Conservation (phyloP, 1,140 invertebrate genomes). For the Eufriesea mexicana region DNA sequence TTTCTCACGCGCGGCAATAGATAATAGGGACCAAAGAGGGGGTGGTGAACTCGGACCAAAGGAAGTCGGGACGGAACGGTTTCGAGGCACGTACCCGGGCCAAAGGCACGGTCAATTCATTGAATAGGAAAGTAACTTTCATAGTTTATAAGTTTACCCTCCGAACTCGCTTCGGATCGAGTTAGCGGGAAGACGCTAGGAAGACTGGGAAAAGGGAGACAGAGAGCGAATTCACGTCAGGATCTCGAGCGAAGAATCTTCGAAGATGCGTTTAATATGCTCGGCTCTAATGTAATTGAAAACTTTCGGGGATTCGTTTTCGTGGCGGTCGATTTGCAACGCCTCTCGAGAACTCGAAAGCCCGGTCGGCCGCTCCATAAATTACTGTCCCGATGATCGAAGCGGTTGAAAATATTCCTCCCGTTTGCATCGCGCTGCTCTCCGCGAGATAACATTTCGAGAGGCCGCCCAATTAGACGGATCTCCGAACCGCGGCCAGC, state of each 20-base stretch:
- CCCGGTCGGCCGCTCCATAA: not conserved
- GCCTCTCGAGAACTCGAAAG: conserved; percentile 20
- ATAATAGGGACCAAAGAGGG: conserved; percentile 33
- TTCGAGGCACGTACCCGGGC: conserved; percentile 55
- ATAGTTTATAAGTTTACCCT: conserved; percentile 69
- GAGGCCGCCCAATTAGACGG: conserved; percentile 25
- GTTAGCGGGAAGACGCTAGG: conserved; percentile 8
- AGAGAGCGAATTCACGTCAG: not conserved
- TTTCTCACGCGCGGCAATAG: conserved; percentile 46
- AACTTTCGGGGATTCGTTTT: conserved; percentile 52
- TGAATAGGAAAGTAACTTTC: conserved; percentile 66
- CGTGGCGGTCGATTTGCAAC: conserved; percentile 51
- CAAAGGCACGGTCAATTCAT: conserved; percentile 62
- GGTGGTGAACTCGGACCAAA: not conserved
- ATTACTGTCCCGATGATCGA: conserved; percentile 10
- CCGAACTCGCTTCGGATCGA: conserved; percentile 33
- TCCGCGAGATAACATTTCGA: not conserved
- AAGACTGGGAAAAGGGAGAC: not conserved
- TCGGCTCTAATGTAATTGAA: conserved; percentile 67
- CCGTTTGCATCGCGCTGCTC: not conserved
- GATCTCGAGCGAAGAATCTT: conserved; percentile 22
- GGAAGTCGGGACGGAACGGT: conserved; percentile 46
- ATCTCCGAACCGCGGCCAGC: not conserved
- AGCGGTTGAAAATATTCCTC: conserved; percentile 10
- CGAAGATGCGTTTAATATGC: conserved; percentile 62